Percentiles rank a stretch among this genome's conserved stretches.
Evolutionary conservation across 2,113 vertebrate species (phyloP).

Genomic region (Clarias macrocephalus): DNA sequence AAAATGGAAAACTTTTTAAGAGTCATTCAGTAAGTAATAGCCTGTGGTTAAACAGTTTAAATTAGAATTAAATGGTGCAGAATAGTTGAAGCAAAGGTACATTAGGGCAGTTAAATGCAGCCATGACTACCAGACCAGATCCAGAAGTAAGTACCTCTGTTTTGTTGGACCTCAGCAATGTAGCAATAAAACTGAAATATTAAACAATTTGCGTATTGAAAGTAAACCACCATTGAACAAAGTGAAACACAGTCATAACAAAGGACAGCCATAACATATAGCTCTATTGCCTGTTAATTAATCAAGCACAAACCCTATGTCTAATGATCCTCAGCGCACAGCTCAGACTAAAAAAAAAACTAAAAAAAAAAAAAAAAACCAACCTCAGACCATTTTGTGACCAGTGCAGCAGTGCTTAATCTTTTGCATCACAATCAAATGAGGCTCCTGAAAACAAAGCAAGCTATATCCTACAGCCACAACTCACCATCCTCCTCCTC

Average conservation of each 20-base stretch:
- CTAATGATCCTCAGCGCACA: background rate
- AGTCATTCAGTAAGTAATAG: background rate
- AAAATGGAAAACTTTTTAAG: background rate
- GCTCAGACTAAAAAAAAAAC: background rate
- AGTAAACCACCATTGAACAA: background rate
- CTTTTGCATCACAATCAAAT: slow-evolving; percentile 24
- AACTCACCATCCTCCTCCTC: slow-evolving; percentile 77
- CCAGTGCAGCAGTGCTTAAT: background rate
- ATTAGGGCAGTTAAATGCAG: background rate
- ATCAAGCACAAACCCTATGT: background rate
- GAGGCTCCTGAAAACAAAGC: background rate
- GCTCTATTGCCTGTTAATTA: background rate
- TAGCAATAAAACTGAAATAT: background rate
- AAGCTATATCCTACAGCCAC: slow-evolving; percentile 26
- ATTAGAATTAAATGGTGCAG: background rate
- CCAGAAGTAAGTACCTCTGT: background rate
- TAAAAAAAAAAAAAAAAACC: background rate
- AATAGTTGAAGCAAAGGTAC: background rate
- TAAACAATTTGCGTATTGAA: background rate
- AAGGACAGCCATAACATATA: background rate
- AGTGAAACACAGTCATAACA: background rate
- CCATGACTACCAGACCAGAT: background rate
- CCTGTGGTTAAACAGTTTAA: background rate
- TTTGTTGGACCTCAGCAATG: background rate
- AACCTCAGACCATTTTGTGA: background rate